Evolutionary conservation across 2,113 vertebrate genomes (phyloP).

Genomic region (Salvelinus namaycush): DNA sequence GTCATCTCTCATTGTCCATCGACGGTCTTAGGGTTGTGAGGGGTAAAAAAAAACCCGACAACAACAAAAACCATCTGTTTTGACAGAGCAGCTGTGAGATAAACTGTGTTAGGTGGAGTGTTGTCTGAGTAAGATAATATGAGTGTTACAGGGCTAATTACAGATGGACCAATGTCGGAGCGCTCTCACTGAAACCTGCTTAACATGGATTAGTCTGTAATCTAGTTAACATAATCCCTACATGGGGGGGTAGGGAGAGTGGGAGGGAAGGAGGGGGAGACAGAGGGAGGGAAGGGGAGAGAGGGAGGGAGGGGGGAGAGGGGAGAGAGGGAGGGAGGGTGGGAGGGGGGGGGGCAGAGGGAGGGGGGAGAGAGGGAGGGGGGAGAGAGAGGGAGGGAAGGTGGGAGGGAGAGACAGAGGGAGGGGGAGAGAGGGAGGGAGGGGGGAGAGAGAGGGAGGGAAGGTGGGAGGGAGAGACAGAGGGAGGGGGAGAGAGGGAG

Average conservation of each 20-base stretch:
- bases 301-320: not conserved
- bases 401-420: not conserved
- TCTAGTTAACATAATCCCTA: conserved; percentile 48
- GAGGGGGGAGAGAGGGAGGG: not conserved
- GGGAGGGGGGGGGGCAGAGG: not conserved
- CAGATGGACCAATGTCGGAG: conserved; percentile 61
- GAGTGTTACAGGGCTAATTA: conserved; percentile 54
- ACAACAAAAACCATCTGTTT: not conserved
- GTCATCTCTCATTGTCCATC: conserved; percentile 21
- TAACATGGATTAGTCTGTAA: conserved; percentile 66
- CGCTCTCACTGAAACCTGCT: conserved; percentile 69
- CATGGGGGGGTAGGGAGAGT: conserved; percentile 35
- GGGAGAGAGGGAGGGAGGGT: conserved; percentile 4
- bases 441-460: not conserved
- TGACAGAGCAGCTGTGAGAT: not conserved
- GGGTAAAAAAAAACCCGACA: not conserved
- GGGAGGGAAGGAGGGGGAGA: conserved; percentile 11
- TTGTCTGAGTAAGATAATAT: conserved; percentile 61
- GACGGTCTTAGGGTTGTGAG: not conserved
- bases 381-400: conserved; percentile 1
- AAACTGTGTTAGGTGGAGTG: not conserved
- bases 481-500: not conserved
- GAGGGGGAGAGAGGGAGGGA: conserved; percentile 15
- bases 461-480: no score
- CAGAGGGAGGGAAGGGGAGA: conserved; percentile 28